These are phyloP conservation scores for Seira ritae DNA, from an alignment of 2,888 invertebrate genomes.

Conservation along the genomic window DNA sequence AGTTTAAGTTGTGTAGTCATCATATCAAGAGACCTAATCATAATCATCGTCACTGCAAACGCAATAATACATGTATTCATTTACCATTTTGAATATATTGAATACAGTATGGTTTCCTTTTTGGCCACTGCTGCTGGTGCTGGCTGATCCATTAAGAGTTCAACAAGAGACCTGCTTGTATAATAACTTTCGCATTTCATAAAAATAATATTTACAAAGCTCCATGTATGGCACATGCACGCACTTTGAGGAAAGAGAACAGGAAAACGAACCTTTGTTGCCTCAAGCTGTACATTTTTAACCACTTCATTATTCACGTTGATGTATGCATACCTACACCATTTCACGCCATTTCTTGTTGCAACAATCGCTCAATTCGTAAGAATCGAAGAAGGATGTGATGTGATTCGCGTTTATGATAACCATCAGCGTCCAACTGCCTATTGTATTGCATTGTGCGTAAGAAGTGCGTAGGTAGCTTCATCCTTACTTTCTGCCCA, in stretches of 20 bases:
- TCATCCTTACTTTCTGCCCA: slow-evolving; percentile 18
- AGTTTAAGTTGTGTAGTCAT: not conserved
- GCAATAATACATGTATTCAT: no score
- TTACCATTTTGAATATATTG: no score
- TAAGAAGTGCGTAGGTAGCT: slow-evolving; percentile 36
- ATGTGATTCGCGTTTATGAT: slow-evolving; percentile 7
- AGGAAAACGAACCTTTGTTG: slow-evolving; percentile 42
- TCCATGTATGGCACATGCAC: slow-evolving; percentile 24
- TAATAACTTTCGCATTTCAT: slow-evolving; percentile 18
- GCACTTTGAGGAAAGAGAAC: slow-evolving; percentile 27
- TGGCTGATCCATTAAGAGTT: no score
- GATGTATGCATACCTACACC: not conserved
- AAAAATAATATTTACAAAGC: not conserved
- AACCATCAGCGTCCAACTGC: not conserved
- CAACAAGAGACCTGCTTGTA: slow-evolving; percentile 31
- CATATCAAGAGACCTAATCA: not conserved
- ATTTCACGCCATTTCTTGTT: not conserved
- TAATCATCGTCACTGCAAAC: no score
- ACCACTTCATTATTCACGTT: slow-evolving; percentile 44
- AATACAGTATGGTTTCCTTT: no score
- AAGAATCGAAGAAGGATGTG: slow-evolving; percentile 9
- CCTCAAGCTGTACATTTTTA: slow-evolving; percentile 52
- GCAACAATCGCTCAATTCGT: slow-evolving; percentile 39
- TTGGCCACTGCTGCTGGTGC: no score
- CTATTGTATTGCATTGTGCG: not conserved